Conservation (phyloP, 2,113 vertebrate species). For the Dicrurus megarhynchus region DNA sequence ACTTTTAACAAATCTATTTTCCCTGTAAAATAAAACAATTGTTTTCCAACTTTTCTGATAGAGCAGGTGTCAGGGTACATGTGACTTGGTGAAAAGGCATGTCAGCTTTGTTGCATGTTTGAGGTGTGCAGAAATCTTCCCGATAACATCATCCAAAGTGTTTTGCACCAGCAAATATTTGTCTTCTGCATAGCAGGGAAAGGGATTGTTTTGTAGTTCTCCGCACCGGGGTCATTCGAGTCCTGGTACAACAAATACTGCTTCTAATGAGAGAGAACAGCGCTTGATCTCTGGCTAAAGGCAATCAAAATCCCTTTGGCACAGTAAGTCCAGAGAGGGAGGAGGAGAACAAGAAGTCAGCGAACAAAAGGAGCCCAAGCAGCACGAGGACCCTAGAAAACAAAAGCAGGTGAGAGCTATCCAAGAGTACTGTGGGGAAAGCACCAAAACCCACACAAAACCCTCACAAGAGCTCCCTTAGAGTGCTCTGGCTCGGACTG, state of each 20-base stretch:
- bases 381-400: neutral
- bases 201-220: neutral
- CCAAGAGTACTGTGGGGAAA: neutral
- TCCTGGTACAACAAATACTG: conserved; percentile 29
- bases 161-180: conserved; percentile 40
- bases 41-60: neutral
- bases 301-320: conserved; percentile 33
- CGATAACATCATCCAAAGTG: neutral
- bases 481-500: accelerated
- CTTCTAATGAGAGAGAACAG: conserved; percentile 27
- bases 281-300: neutral
- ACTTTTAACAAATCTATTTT: neutral
- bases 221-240: neutral
- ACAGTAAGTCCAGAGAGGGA: neutral
- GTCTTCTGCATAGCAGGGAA: neutral
- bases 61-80: neutral
- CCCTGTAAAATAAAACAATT: neutral
- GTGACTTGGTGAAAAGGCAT: neutral
- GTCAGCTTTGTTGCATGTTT: neutral
- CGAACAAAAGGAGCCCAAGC: neutral
- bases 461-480: neutral
- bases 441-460: neutral
- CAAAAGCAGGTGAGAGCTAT: neutral
- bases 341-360: neutral
- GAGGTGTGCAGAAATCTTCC: neutral